Evolutionary conservation across 2,113 vertebrate species (phyloP).

Genomic region (Empidonax traillii): DNA sequence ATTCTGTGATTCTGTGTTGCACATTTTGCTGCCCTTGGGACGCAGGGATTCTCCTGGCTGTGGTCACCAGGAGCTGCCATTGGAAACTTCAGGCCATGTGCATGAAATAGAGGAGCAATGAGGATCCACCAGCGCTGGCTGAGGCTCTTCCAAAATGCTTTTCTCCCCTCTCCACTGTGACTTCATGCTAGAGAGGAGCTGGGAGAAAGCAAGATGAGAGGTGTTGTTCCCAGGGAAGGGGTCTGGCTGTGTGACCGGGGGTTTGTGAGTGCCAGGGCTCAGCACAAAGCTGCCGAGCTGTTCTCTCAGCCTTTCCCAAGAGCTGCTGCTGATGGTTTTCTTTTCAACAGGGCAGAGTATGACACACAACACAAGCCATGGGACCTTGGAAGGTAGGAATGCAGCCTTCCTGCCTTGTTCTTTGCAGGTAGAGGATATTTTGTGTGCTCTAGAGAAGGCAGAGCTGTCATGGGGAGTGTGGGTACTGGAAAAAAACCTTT

Average conservation of each 20-base stretch:
- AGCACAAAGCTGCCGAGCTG: neutral
- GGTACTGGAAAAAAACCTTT: neutral
- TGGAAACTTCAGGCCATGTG: neutral
- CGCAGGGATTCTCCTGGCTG: neutral
- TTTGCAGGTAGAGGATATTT: neutral
- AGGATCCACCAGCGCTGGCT: neutral
- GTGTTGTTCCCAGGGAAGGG: neutral
- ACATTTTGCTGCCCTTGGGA: neutral
- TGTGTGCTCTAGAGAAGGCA: neutral
- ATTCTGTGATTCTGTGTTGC: neutral
- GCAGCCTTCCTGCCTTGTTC: neutral
- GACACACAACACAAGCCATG: neutral
- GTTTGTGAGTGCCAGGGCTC: neutral
- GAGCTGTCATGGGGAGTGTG: neutral
- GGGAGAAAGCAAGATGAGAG: neutral
- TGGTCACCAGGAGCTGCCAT: neutral
- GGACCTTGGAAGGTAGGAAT: neutral
- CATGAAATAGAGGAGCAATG: neutral
- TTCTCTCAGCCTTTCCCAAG: neutral
- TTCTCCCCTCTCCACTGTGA: neutral
- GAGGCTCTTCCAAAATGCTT: neutral
- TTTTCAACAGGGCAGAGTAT: neutral
- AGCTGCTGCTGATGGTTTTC: neutral
- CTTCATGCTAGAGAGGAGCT: neutral
- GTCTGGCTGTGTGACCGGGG: neutral